Base-by-base conservation (phyloP, 2,888 invertebrate species). In the Thymelicus lineola region DNA sequence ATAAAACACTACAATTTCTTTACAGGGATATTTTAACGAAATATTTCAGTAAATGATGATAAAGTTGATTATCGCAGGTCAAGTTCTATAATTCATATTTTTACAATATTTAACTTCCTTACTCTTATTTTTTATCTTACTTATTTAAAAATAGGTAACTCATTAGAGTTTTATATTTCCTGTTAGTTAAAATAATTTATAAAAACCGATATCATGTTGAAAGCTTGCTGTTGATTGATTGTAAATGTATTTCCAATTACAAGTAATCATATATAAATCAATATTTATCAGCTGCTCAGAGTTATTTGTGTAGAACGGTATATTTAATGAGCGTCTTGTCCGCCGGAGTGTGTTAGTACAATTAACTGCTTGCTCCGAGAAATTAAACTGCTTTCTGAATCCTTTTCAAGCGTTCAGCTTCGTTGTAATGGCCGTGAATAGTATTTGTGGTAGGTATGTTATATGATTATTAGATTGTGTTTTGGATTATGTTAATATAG, bases 321-420 rank as follows among this genome's bases (percentile, higher is more conserved):
- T 61, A 53, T 67, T 67, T 61, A 67, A 67, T 61, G 67, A 67
- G 60, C 60, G 53, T 61, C 67, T 61, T 48, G 38, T 35, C 50
- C 55, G 36, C 55, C 45, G 10, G 55, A 45, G 55, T 68, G 48
- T 48, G 67, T 62, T 55, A 46, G 67, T 55, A 68, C 55, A 68
- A 68, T 68, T 62, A 61, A 68, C 60, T 68, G 61, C 61, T 68
- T 68, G 68, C 62, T 61, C 28, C 61, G 61, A 68, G 61, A 68
- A 62, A 57, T 68, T 68, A 61, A 62, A 68, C 61, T 62, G 62
- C 55, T 68, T 68, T 68, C 55, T 64, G 58, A 64, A 64, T 50
- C 62, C 62, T 58, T 57, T 67, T 55, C 62, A 69, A 28, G 42
- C 20, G 60, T 61, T 55, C 50, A 38, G 67, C 67, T 61, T 67